A percentile compares a stretch with the other conserved stretches of the same genome.
These are phyloP conservation scores for Galemys pyrenaicus DNA, from an alignment of 2,113 vertebrate genomes.

Conservation along the genomic window DNA sequence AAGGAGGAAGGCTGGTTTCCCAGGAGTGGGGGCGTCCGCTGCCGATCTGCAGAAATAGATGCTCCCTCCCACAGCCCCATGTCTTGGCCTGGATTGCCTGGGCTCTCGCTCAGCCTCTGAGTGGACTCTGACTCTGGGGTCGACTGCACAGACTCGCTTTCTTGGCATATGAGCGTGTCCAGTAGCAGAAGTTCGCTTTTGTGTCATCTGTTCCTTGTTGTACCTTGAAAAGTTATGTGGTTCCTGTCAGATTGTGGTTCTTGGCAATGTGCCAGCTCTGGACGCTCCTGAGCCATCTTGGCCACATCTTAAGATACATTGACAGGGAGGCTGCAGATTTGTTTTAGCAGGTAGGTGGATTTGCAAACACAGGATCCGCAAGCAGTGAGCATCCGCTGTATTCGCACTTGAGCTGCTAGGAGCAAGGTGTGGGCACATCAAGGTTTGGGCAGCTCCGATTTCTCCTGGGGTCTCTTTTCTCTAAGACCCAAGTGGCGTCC, in stretches of 20 bases:
- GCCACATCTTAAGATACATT: not conserved
- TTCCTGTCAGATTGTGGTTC: not conserved
- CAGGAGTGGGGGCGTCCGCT: constrained; percentile 15
- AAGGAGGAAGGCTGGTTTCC: not conserved
- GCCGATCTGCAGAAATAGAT: not conserved
- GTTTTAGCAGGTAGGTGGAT: not conserved
- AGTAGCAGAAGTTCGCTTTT: not conserved
- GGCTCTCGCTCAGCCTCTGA: not conserved
- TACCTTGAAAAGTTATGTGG: not conserved
- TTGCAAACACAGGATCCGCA: not conserved
- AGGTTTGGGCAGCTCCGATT: too few relatives aligned
- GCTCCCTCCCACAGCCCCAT: not conserved
- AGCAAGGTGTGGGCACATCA: too few relatives aligned
- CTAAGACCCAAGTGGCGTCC: not conserved
- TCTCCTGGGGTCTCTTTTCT: too few relatives aligned
- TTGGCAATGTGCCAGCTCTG: not conserved
- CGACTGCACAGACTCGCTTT: not conserved
- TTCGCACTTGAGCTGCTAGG: not conserved
- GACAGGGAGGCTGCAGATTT: not conserved
- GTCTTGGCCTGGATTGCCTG: not conserved
- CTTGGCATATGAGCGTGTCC: not conserved
- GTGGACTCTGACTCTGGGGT: not conserved
- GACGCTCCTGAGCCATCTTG: not conserved
- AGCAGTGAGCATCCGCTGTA: not conserved
- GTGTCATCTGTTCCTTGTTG: not conserved